phyloP scores from a whole-genome alignment of 1,140 invertebrate genomes.

The Papilio dardanus region DNA sequence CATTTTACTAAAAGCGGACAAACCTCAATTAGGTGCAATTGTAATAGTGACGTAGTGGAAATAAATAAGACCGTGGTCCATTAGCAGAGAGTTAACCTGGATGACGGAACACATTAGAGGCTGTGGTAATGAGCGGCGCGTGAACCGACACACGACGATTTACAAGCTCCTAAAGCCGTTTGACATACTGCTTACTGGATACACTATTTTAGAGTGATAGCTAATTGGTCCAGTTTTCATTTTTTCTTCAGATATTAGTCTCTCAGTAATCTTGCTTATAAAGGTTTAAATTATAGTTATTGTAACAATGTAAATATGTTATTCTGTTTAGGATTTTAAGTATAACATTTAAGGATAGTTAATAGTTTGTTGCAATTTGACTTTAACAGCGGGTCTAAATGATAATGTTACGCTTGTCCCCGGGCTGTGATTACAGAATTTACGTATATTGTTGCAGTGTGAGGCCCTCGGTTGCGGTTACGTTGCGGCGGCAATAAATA shows the following conservation, averaged over 20 bases:
- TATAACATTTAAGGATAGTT: slow-evolving; percentile 7
- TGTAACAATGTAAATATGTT: background rate
- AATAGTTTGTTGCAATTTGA: slow-evolving; percentile 42
- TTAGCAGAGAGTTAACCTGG: slow-evolving; percentile 77
- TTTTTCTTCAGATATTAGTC: too few species aligned
- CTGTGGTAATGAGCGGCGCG: slow-evolving; percentile 73
- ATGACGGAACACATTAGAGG: slow-evolving; percentile 79
- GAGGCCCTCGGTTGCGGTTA: slow-evolving; percentile 49
- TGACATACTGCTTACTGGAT: slow-evolving; percentile 43
- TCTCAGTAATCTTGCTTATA: too few species aligned
- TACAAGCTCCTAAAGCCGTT: slow-evolving; percentile 76
- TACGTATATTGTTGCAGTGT: slow-evolving; percentile 56
- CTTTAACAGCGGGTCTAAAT: slow-evolving; percentile 50
- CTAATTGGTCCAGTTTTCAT: background rate
- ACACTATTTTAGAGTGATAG: slow-evolving; percentile 24
- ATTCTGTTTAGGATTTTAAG: slow-evolving; percentile 10
- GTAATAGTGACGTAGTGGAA: slow-evolving; percentile 76
- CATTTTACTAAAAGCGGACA: slow-evolving; percentile 79
- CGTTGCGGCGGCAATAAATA: slow-evolving; percentile 73
- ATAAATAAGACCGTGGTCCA: slow-evolving; percentile 71
- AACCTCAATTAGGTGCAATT: slow-evolving; percentile 77
- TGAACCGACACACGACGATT: slow-evolving; percentile 72
- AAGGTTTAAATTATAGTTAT: background rate
- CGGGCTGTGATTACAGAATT: slow-evolving; percentile 66
- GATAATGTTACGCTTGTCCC: slow-evolving; percentile 58